phyloP scores from a whole-genome alignment of 1,140 invertebrate species.

The Calycopis cecrops region DNA sequence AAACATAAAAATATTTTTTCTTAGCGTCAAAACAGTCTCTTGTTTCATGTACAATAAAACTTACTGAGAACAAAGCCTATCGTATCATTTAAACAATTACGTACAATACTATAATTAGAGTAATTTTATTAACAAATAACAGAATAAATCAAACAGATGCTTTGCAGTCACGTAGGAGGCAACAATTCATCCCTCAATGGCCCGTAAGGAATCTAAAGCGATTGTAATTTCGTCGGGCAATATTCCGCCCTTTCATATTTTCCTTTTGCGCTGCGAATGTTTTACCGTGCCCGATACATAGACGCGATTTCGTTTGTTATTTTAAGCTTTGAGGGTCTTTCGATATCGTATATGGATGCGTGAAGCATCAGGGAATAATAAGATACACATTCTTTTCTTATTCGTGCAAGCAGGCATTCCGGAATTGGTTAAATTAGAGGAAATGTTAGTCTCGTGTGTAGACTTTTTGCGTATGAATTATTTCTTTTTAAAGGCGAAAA shows the following conservation, averaged over 20 bases:
- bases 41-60: too few species aligned
- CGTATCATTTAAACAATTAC: too few species aligned
- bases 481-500: conserved; percentile 8
- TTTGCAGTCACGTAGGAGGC: conserved; percentile 64
- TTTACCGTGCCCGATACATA: conserved; percentile 53
- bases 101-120: too few species aligned
- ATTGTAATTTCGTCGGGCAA: conserved; percentile 71
- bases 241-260: conserved; percentile 71
- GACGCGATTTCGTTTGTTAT: conserved; percentile 66
- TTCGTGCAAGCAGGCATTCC: conserved; percentile 14
- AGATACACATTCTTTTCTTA: conserved; percentile 5
- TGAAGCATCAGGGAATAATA: conserved; percentile 40
- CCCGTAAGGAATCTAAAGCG: conserved; percentile 67
- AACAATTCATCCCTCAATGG: conserved; percentile 70
- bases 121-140: not conserved
- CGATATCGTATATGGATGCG: conserved; percentile 48
- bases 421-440: conserved; percentile 11
- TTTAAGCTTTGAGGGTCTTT: conserved; percentile 45
- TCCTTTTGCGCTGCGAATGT: conserved; percentile 62
- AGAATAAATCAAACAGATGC: conserved; percentile 63
- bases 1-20: too few species aligned
- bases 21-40: too few species aligned
- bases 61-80: too few species aligned
- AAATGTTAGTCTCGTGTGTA: not conserved
- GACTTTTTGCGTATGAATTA: conserved; percentile 8